phyloP scores from a whole-genome alignment of 1,140 invertebrate species.

The Pseudobourletiella spinata region DNA sequence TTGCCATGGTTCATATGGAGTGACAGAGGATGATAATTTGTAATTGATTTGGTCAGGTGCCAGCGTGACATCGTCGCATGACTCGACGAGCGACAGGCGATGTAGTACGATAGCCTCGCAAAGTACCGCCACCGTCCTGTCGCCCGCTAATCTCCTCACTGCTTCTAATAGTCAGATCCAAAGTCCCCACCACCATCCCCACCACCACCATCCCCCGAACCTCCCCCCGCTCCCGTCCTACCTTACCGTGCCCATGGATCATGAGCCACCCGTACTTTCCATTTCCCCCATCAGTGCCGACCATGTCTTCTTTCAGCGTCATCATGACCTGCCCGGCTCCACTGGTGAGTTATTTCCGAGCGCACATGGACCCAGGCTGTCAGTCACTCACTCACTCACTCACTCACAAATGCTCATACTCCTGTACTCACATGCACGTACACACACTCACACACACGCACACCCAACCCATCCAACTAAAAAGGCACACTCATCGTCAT shows the following conservation, averaged over 20 bases:
- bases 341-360: neutral
- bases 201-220: slow-evolving; percentile 9
- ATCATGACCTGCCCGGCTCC: slow-evolving; percentile 25
- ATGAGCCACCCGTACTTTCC: slow-evolving; percentile 23
- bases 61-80: slow-evolving; percentile 38
- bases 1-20: neutral
- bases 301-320: slow-evolving; percentile 35
- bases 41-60: slow-evolving; percentile 25
- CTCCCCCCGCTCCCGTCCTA: slow-evolving; percentile 37
- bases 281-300: slow-evolving; percentile 33
- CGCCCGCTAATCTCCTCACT: slow-evolving; percentile 24
- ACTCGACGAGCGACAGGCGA: slow-evolving; percentile 36
- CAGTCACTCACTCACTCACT: no score
- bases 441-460: no score
- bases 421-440: no score
- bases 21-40: slow-evolving; percentile 2
- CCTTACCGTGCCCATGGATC: slow-evolving; percentile 29
- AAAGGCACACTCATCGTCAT: no score
- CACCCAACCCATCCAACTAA: no score
- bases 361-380: no score
- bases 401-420: no score
- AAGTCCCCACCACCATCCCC: neutral
- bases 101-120: slow-evolving; percentile 35
- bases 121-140: slow-evolving; percentile 37
- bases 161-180: neutral